A percentile compares a stretch with the other conserved stretches of the same genome.
These are phyloP conservation scores for Amaurobius ferox DNA, from an alignment of 2,888 invertebrate genomes.

Conservation along the genomic window DNA sequence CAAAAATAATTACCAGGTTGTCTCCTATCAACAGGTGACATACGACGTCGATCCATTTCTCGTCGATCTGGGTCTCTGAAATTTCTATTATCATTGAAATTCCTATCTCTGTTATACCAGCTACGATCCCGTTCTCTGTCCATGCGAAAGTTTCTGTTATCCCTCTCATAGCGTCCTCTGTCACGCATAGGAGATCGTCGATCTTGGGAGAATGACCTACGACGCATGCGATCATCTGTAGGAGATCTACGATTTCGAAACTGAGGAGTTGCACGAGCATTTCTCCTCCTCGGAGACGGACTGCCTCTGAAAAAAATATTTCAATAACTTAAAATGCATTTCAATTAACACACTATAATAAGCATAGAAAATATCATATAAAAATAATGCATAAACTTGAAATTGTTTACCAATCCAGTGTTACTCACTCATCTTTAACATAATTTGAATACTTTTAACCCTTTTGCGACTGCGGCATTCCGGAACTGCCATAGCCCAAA, in stretches of 20 bases:
- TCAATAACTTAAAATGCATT: too few relatives aligned
- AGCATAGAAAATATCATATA: neutral
- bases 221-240: constrained; percentile 62
- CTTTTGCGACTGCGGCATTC: too few relatives aligned
- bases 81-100: constrained; percentile 42
- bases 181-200: constrained; percentile 58
- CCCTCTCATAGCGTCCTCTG: constrained; percentile 50
- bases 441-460: too few relatives aligned
- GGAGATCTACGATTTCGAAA: constrained; percentile 45
- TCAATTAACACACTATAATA: neutral
- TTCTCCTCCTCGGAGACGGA: constrained; percentile 42
- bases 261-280: constrained; percentile 29
- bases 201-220: constrained; percentile 53
- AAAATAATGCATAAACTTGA: neutral
- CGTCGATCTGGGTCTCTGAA: constrained; percentile 42
- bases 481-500: too few relatives aligned
- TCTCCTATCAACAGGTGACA: constrained; percentile 54
- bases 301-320: constrained; percentile 20
- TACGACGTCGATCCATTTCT: constrained; percentile 53
- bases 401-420: too few relatives aligned
- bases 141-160: constrained; percentile 45
- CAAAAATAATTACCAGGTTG: constrained; percentile 50
- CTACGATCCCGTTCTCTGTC: constrained; percentile 47
- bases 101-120: constrained; percentile 57
- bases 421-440: too few relatives aligned